A percentile compares a stretch with the other conserved stretches of the same genome.
These are phyloP conservation scores for Spongilla lacustris DNA, from an alignment of 37 sponge, comb jelly and placozoan species.

Conservation along the genomic window DNA sequence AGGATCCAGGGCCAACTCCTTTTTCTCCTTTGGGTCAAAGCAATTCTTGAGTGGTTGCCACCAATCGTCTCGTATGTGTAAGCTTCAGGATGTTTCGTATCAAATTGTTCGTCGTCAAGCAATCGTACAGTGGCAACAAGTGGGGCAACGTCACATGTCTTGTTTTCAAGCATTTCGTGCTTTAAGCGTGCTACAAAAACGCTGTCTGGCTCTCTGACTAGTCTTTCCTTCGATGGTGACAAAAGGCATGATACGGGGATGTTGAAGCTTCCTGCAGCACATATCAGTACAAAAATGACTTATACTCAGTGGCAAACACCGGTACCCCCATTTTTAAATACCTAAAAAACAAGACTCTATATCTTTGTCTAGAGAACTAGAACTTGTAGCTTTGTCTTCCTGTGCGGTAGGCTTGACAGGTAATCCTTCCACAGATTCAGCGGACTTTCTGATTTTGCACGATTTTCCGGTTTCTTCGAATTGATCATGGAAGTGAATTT, in stretches of 20 bases:
- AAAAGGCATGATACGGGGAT: not conserved
- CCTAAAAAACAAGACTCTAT: not conserved
- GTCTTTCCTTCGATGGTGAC: not conserved
- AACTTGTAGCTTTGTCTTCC: not conserved
- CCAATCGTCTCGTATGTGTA: conserved; percentile 37
- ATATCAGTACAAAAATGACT: not conserved
- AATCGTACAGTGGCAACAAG: not conserved
- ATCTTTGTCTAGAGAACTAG: not conserved
- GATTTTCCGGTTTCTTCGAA: too few species aligned
- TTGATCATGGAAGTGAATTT: too few species aligned
- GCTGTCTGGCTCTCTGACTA: not conserved
- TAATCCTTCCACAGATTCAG: too few species aligned
- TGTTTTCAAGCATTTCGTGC: not conserved
- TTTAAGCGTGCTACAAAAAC: not conserved
- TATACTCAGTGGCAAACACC: not conserved
- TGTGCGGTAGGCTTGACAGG: too few species aligned
- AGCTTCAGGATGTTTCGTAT: conserved; percentile 21
- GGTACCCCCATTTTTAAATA: not conserved
- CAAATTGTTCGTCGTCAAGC: conserved; percentile 15
- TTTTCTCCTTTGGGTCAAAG: conserved; percentile 7
- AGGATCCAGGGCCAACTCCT: not conserved
- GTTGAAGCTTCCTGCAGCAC: not conserved
- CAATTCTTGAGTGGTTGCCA: conserved; percentile 38
- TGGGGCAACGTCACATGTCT: conserved; percentile 37
- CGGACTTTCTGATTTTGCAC: too few species aligned